Evolutionary conservation across 35 echinoderm and acorn worm species (phyloP).

Genomic region (Stichopus chloronotus): DNA sequence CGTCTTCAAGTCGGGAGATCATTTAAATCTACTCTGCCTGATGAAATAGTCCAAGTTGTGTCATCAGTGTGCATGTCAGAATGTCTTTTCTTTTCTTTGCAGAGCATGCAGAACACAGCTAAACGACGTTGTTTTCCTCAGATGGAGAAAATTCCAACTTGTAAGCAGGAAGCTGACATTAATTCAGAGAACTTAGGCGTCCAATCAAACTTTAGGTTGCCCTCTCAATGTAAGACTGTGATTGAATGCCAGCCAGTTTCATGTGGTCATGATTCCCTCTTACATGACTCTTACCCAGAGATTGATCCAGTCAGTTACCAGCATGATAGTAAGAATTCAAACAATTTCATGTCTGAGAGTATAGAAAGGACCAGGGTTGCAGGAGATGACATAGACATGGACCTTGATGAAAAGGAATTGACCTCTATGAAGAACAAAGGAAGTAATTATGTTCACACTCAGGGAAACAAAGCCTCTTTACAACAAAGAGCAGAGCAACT

Average conservation of each 20-base stretch:
- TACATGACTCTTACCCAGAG: background rate
- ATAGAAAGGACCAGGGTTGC: background rate
- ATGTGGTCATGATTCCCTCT: slow-evolving; percentile 24
- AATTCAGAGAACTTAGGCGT: background rate
- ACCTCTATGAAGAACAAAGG: background rate
- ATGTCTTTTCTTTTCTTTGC: background rate
- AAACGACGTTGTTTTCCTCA: background rate
- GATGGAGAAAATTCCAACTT: background rate
- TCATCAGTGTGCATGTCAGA: background rate
- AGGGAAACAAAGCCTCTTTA: background rate
- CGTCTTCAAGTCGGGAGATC: no score
- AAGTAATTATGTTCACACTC: background rate
- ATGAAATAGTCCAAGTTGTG: no score
- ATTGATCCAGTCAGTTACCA: background rate
- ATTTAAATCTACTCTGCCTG: no score
- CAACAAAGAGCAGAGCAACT: background rate
- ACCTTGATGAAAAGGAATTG: background rate
- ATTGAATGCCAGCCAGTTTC: background rate
- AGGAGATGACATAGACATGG: background rate
- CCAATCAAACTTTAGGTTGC: background rate
- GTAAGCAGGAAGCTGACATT: background rate
- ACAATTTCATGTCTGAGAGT: background rate
- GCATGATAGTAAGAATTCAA: background rate
- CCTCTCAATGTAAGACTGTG: background rate
- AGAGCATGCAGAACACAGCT: background rate